These are phyloP conservation scores for Enteromius afrohamiltoni DNA, from an alignment of 2,797 vertebrate species.

Conservation along the genomic window DNA sequence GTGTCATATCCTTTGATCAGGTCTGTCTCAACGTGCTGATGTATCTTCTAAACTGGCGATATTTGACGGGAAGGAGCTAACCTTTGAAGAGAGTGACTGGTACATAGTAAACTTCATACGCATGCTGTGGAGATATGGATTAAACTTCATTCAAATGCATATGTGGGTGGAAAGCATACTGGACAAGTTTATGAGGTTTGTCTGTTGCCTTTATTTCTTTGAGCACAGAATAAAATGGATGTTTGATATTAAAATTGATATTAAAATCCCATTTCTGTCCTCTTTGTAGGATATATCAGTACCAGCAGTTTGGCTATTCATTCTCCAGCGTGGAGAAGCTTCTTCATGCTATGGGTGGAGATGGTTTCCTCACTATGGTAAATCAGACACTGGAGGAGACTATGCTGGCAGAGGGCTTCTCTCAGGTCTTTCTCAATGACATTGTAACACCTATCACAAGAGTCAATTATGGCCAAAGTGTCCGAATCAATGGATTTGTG, in stretches of 20 bases:
- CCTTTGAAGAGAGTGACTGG: constrained; percentile 93
- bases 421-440: constrained; percentile 87
- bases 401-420: constrained; percentile 87
- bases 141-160: constrained; percentile 87
- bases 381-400: constrained; percentile 89
- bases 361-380: constrained; percentile 76
- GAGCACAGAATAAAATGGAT: background rate
- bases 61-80: constrained; percentile 88
- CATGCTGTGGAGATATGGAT: constrained; percentile 88
- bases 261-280: background rate
- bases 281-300: constrained; percentile 89
- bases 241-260: background rate
- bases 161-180: constrained; percentile 92
- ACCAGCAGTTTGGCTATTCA: constrained; percentile 90
- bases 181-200: constrained; percentile 95
- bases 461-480: constrained; percentile 85
- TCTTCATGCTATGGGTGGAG: constrained; percentile 87
- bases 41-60: constrained; percentile 77
- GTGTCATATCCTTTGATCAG: constrained; percentile 59
- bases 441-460: constrained; percentile 83
- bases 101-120: constrained; percentile 86
- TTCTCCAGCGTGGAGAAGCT: constrained; percentile 88
- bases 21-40: constrained; percentile 68
- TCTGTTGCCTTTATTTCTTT: background rate
- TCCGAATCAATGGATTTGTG: constrained; percentile 83